Evolutionary conservation across 92 coral and sea anemone species (phyloP).

Genomic region (Diadumene lineata): DNA sequence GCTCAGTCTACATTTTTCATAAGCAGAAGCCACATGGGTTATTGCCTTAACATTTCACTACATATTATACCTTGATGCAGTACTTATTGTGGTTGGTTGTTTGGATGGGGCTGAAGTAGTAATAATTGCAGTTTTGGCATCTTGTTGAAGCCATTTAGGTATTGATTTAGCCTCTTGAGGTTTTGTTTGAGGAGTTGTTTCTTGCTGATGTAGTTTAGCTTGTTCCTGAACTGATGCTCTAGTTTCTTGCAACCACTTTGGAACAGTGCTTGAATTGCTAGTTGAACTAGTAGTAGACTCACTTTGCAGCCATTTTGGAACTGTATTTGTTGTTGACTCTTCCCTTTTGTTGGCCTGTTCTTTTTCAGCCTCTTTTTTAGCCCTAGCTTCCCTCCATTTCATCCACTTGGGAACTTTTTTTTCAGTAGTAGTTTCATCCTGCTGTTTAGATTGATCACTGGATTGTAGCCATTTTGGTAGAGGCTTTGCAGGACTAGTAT

Average conservation of each 20-base stretch:
- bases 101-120: conserved; percentile 9
- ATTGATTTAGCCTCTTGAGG: conserved; percentile 15
- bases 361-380: neutral
- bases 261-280: conserved; percentile 9
- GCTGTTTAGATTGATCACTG: neutral
- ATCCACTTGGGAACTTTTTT: no score
- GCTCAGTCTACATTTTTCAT: no score
- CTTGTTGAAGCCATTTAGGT: conserved; percentile 69
- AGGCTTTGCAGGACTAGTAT: conserved; percentile 1
- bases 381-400: no score
- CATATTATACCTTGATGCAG: conserved; percentile 8
- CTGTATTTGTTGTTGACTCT: neutral
- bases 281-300: conserved; percentile 5
- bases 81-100: no score
- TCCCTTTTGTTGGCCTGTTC: neutral
- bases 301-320: conserved; percentile 25
- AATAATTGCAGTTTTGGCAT: neutral
- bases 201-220: neutral
- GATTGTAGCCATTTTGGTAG: conserved; percentile 75
- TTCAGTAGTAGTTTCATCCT: neutral
- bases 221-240: conserved; percentile 17
- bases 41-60: no score
- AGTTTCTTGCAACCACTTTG: conserved; percentile 46
- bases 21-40: no score
- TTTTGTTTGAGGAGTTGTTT: neutral